phyloP scores from a whole-genome alignment of 2,797 vertebrate species.

The Phaenicophaeus curvirostris region DNA sequence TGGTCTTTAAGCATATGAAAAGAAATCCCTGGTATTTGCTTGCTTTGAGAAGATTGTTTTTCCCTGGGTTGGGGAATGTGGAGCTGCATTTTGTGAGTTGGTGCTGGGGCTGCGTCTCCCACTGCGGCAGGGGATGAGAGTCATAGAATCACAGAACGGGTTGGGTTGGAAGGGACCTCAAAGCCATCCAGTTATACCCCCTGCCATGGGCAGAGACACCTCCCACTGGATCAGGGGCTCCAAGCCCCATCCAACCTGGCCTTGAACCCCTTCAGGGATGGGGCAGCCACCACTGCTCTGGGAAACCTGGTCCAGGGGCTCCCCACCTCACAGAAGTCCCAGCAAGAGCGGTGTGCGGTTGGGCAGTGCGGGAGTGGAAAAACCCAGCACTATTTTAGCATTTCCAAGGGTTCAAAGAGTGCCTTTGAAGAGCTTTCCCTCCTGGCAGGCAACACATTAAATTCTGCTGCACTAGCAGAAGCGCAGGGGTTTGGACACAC shows the following conservation, averaged over 20 bases:
- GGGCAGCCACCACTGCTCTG: too few relatives aligned
- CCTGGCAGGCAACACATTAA: slow-evolving; percentile 37
- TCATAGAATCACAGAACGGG: too few relatives aligned
- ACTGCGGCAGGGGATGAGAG: rapidly evolving
- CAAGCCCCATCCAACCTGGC: too few relatives aligned
- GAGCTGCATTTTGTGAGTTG: rapidly evolving
- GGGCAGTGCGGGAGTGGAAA: not conserved
- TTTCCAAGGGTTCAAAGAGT: slow-evolving; percentile 57
- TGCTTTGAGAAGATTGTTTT: not conserved
- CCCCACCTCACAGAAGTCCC: not conserved
- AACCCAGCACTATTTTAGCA: slow-evolving; percentile 21
- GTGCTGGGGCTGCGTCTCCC: not conserved
- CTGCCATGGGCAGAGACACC: too few relatives aligned
- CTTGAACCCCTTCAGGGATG: too few relatives aligned
- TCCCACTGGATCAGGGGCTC: too few relatives aligned
- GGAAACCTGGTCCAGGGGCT: too few relatives aligned
- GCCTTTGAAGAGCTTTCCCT: slow-evolving; percentile 67
- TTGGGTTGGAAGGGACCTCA: too few relatives aligned
- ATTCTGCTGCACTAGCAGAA: slow-evolving; percentile 53
- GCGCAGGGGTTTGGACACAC: slow-evolving; percentile 43
- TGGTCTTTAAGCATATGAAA: not conserved
- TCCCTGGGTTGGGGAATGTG: not conserved
- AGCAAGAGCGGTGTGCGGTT: rapidly evolving
- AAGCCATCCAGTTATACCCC: too few relatives aligned
- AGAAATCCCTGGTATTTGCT: not conserved